Evolutionary conservation across 2,113 vertebrate genomes (phyloP).

Genomic region (Myrmecophaga tridactyla): DNA sequence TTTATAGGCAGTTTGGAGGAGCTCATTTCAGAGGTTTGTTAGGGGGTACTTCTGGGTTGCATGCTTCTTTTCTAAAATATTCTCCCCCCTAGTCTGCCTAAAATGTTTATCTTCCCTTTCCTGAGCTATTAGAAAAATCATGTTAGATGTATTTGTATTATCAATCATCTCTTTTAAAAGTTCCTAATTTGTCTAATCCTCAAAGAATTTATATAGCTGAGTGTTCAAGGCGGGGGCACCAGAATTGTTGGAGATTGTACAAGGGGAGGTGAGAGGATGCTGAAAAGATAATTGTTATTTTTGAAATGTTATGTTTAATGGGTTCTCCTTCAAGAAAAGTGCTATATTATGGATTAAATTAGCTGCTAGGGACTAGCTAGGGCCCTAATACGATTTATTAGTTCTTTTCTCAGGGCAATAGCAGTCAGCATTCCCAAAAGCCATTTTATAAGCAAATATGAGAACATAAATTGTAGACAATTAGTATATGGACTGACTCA

Average conservation of each 20-base stretch:
- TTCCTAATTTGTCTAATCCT: not conserved
- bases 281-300: not conserved
- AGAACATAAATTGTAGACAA: slow-evolving; percentile 44
- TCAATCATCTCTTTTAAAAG: not conserved
- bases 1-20: not conserved
- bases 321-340: not conserved
- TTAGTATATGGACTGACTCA: not conserved
- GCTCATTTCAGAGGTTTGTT: not conserved
- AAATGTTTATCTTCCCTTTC: not conserved
- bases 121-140: not conserved
- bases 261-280: not conserved
- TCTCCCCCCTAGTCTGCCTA: not conserved
- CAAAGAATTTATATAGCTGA: not conserved
- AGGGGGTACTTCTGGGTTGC: not conserved
- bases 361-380: not conserved
- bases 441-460: slow-evolving; percentile 45
- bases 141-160: not conserved
- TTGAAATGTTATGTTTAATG: not conserved
- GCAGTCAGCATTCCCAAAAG: slow-evolving; percentile 20
- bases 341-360: not conserved
- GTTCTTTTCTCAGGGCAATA: slow-evolving; percentile 41
- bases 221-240: not conserved
- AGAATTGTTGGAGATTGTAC: not conserved
- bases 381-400: not conserved
- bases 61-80: not conserved